Conservation (phyloP, 2,113 vertebrate genomes). For the Saimiri boliviensis region DNA sequence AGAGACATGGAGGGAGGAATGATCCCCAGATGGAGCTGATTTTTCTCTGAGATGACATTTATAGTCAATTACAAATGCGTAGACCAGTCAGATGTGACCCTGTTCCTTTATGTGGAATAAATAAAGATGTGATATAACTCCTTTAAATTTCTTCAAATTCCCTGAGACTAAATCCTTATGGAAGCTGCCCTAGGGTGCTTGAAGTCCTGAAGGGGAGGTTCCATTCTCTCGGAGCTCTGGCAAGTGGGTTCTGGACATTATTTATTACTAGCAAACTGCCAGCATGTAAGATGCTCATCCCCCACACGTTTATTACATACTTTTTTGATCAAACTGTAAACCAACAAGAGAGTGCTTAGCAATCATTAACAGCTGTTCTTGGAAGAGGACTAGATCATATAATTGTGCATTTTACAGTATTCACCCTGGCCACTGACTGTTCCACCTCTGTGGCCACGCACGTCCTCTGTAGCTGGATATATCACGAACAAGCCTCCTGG, state of each 20-base stretch:
- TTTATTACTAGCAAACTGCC: not conserved
- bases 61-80: not conserved
- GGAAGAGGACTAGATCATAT: slow-evolving; percentile 78
- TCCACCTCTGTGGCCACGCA: slow-evolving; percentile 64
- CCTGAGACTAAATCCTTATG: not conserved
- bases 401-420: slow-evolving; percentile 76
- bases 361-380: slow-evolving; percentile 85
- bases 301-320: slow-evolving; percentile 32
- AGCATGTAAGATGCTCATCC: not conserved
- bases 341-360: slow-evolving; percentile 74
- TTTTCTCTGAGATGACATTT: not conserved
- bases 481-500: slow-evolving; percentile 66
- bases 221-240: not conserved
- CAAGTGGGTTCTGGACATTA: not conserved
- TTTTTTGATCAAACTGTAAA: slow-evolving; percentile 83
- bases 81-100: not conserved
- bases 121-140: not conserved
- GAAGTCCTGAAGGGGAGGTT: not conserved
- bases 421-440: slow-evolving; percentile 62
- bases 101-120: not conserved
- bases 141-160: not conserved
- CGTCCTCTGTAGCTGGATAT: slow-evolving; percentile 68
- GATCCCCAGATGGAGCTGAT: not conserved
- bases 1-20: not conserved
- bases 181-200: not conserved